Conservation (phyloP, 2,888 invertebrate species). For the Electrophaes corylata region DNA sequence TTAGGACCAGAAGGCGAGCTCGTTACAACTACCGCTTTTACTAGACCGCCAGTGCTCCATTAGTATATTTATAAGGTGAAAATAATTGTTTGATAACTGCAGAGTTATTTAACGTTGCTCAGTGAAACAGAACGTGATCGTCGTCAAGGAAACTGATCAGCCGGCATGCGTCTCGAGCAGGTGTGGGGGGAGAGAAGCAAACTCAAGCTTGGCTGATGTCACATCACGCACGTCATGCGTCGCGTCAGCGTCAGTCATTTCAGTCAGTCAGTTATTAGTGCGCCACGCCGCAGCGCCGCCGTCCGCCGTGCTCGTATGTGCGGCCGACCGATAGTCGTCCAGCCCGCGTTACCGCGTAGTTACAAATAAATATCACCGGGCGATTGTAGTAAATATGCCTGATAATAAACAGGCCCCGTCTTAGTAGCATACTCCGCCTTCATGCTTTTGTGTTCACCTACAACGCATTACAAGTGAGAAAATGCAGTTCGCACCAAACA, state of each 20-base stretch:
- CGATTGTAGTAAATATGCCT: constrained; percentile 57
- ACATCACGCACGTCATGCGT: too few relatives aligned
- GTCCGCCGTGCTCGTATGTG: constrained; percentile 36
- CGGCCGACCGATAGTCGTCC: constrained; percentile 7
- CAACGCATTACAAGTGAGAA: constrained; percentile 72
- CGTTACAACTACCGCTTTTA: too few relatives aligned
- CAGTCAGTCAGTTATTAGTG: constrained; percentile 31
- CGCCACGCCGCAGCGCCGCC: constrained; percentile 32
- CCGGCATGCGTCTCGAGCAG: neutral
- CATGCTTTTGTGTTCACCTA: constrained; percentile 73
- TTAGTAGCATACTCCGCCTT: constrained; percentile 60
- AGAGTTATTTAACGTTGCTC: neutral
- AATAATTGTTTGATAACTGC: neutral
- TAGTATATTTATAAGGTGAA: neutral
- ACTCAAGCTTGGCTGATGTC: too few relatives aligned
- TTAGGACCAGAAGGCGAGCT: too few relatives aligned
- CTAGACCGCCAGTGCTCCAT: too few relatives aligned
- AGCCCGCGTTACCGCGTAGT: constrained; percentile 48
- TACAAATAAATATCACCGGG: constrained; percentile 69
- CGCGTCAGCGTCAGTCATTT: constrained; percentile 30
- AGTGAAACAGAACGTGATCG: constrained; percentile 24
- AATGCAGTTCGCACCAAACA: constrained; percentile 20
- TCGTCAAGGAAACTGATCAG: constrained; percentile 27
- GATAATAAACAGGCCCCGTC: constrained; percentile 60
- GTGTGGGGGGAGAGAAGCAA: too few relatives aligned